These are phyloP conservation scores for Acromyrmex echinatior DNA, from an alignment of 1,140 invertebrate species.

Conservation along the genomic window DNA sequence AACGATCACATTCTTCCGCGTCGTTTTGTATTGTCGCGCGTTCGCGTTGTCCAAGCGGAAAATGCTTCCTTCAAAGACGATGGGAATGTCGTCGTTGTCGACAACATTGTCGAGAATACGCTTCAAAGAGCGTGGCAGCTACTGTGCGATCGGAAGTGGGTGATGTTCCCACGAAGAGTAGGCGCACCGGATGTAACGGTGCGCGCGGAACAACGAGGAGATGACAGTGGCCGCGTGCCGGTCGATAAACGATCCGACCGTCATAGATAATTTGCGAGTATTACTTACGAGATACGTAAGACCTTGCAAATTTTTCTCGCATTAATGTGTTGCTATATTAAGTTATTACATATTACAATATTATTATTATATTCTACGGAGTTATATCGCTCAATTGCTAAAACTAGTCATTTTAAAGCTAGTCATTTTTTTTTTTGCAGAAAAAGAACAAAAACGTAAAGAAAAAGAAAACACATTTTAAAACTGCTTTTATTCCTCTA, in stretches of 20 bases:
- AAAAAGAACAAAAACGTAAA: too few relatives aligned
- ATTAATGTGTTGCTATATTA: neutral
- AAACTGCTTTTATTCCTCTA: too few relatives aligned
- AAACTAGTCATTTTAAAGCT: too few relatives aligned
- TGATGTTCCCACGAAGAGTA: slow-evolving; percentile 39
- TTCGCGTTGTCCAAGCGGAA: slow-evolving; percentile 24
- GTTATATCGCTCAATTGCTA: neutral
- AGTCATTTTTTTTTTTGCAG: too few relatives aligned
- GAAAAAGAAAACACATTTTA: too few relatives aligned
- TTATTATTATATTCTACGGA: neutral
- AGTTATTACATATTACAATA: neutral
- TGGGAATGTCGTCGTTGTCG: slow-evolving; percentile 1
- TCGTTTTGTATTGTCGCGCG: slow-evolving; percentile 22
- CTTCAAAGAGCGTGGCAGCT: neutral
- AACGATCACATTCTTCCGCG: slow-evolving; percentile 36
- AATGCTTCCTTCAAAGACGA: slow-evolving; percentile 20
- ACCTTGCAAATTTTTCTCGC: neutral
- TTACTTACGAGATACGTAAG: neutral
- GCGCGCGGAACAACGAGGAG: slow-evolving; percentile 1
- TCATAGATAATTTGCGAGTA: neutral
- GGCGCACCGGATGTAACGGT: slow-evolving; percentile 49
- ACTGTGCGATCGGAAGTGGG: slow-evolving; percentile 33
- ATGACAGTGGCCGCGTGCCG: neutral
- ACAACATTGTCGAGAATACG: slow-evolving; percentile 12
- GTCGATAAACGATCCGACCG: slow-evolving; percentile 17